Base-by-base conservation (phyloP, 2,797 vertebrate species). In the Oophaga sylvatica region DNA sequence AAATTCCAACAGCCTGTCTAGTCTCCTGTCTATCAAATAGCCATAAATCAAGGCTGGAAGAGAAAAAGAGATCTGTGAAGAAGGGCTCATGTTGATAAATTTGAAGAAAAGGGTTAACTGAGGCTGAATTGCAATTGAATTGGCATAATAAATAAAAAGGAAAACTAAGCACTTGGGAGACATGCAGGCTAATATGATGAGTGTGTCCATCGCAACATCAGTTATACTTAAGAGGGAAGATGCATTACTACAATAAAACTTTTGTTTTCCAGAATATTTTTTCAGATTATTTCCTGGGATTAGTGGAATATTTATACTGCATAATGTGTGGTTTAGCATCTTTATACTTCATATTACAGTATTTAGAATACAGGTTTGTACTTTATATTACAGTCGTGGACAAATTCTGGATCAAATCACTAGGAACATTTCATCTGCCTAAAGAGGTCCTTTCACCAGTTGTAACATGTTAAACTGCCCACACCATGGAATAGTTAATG, bases 41-140 rank as follows among this genome's bases (percentile, higher is more conserved):
- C 41, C 17, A 71, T 87, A 73, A 45, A 80, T 80, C 22, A 73
- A 73, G 67, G 8, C 20, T 56, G 48, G 41, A 82, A 80, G 17
- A 82, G 29, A 22, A 15, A 68, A 20, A 53, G 78, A 48, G 22
- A 73, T 53, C n/a, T 29, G 22, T 45, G 48, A 60, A 35, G 19
- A 35, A 76, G 71, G 19, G 26, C 57, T 73, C n/a, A 62, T 16
- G 9, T 22, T 12, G 31, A 71, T 17, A 35, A 71, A 71, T 41
- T 71, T 16, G 31, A 16, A 31, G 31, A 13, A 41, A 73, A 19
- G 7, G 11, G 20, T 63, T 63, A 26, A 65, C 20, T 26, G 41
- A 22, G 13, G 3, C 45, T 45, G 13, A 73, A 45, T 45, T 45
- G 71, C 35, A 22, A 48, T 71, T 35, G 19, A 19, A 2, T 7